Conservation (phyloP, 2,797 vertebrate genomes). For the Phoeniculus purpureus region DNA sequence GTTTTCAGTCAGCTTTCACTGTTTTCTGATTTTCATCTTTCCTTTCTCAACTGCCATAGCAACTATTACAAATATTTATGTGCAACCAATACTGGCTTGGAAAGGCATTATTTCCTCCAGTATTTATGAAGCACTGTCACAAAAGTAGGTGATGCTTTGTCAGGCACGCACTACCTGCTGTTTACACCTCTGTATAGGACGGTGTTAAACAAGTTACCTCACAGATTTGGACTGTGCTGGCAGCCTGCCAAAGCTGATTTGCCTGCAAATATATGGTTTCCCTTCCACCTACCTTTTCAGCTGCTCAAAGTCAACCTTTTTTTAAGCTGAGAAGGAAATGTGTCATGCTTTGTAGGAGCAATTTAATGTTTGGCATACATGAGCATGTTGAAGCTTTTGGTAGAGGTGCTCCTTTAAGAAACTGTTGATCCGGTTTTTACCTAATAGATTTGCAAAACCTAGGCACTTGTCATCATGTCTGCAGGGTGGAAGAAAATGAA, state of each 20-base stretch:
- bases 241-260: conserved; percentile 80
- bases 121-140: conserved; percentile 75
- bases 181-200: conserved; percentile 76
- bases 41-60: conserved; percentile 81
- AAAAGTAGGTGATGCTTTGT: conserved; percentile 82
- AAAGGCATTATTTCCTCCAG: conserved; percentile 68
- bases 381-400: conserved; percentile 54
- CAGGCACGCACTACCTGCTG: conserved; percentile 75
- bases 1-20: conserved; percentile 76
- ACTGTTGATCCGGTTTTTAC: conserved; percentile 41
- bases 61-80: conserved; percentile 87
- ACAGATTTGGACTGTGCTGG: conserved; percentile 75
- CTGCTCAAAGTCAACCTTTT: conserved; percentile 53
- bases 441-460: conserved; percentile 36
- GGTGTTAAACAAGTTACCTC: conserved; percentile 80
- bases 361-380: conserved; percentile 39
- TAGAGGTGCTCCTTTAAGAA: conserved; percentile 58
- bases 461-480: neutral
- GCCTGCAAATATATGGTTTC: neutral
- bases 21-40: conserved; percentile 80
- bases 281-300: conserved; percentile 78
- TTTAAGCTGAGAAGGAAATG: conserved; percentile 4
- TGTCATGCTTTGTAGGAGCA: conserved; percentile 1
- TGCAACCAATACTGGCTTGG: conserved; percentile 77
- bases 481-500: neutral